These are phyloP conservation scores for Harpalus rufipes DNA, from an alignment of 2,888 invertebrate genomes.

Conservation along the genomic window DNA sequence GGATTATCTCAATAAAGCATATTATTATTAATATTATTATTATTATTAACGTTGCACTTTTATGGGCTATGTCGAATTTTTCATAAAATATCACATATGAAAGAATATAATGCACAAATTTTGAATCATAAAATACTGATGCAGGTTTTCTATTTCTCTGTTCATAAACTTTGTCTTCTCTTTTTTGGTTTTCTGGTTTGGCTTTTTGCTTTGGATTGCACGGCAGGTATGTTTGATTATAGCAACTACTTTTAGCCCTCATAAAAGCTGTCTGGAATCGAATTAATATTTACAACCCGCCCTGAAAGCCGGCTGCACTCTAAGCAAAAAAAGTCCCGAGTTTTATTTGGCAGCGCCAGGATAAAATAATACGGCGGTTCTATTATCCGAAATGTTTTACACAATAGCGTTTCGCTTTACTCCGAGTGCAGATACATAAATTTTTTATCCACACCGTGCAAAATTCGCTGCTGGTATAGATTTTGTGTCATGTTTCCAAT, in stretches of 20 bases:
- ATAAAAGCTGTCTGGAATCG: conserved; percentile 5
- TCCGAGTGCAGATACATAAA: conserved; percentile 53
- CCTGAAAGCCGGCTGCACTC: background rate
- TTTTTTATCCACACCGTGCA: conserved; percentile 55
- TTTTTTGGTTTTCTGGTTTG: too few relatives aligned
- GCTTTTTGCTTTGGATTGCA: background rate
- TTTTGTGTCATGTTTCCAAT: conserved; percentile 66
- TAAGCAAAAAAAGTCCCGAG: conserved; percentile 7
- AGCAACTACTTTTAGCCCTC: background rate
- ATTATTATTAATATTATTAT: too few relatives aligned
- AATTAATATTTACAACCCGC: background rate
- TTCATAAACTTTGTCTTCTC: too few relatives aligned
- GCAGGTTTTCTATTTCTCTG: too few relatives aligned
- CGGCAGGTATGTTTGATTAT: conserved; percentile 27
- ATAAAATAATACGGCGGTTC: conserved; percentile 52
- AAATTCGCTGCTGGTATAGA: conserved; percentile 64
- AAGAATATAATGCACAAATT: too few relatives aligned
- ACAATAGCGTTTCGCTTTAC: conserved; percentile 52
- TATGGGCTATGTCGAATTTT: too few relatives aligned
- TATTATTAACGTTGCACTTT: too few relatives aligned
- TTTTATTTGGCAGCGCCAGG: conserved; percentile 34
- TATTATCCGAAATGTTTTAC: conserved; percentile 53
- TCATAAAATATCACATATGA: too few relatives aligned
- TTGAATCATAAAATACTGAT: too few relatives aligned
- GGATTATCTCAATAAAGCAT: too few relatives aligned